phyloP scores from a whole-genome alignment of 2,888 invertebrate genomes.

The Hirtodrosophila histrioides region DNA sequence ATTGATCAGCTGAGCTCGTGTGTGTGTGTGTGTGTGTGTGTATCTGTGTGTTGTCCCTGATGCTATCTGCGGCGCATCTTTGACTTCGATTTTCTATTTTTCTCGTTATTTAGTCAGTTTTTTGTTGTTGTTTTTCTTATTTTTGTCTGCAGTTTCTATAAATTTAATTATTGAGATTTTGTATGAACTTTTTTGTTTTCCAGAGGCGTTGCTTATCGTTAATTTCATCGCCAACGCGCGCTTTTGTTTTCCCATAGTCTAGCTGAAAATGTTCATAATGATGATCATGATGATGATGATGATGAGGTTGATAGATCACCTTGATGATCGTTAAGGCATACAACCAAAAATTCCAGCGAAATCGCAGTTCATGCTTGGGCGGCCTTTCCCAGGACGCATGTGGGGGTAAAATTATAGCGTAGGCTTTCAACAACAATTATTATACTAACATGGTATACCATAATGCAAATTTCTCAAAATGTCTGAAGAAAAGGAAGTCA shows the following conservation, averaged over 20 bases:
- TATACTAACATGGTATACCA: background rate
- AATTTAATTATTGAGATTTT: slow-evolving; percentile 70
- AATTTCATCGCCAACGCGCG: slow-evolving; percentile 76
- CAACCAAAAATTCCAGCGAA: slow-evolving; percentile 65
- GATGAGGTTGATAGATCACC: slow-evolving; percentile 59
- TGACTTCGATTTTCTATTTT: slow-evolving; percentile 68
- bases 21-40: slow-evolving; percentile 15
- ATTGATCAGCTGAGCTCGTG: slow-evolving; percentile 68
- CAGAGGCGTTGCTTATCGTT: slow-evolving; percentile 63
- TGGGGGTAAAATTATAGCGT: slow-evolving; percentile 58
- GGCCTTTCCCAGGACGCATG: slow-evolving; percentile 64
- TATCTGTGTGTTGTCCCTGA: slow-evolving; percentile 36
- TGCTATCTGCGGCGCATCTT: slow-evolving; percentile 66
- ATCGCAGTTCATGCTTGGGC: slow-evolving; percentile 67
- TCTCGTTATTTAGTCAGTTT: slow-evolving; percentile 9
- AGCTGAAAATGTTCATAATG: slow-evolving; percentile 9
- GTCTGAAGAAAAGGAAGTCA: slow-evolving; percentile 63
- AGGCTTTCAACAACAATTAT: slow-evolving; percentile 43
- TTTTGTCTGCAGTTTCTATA: slow-evolving; percentile 43
- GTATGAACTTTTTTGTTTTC: slow-evolving; percentile 25
- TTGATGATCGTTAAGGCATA: slow-evolving; percentile 39
- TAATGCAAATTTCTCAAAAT: slow-evolving; percentile 65
- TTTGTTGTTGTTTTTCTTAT: slow-evolving; percentile 12
- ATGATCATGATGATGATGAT: slow-evolving; percentile 27
- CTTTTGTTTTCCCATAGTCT: slow-evolving; percentile 67